These are phyloP conservation scores for Pomacea canaliculata DNA, from an alignment of 2,888 invertebrate species.

Conservation along the genomic window DNA sequence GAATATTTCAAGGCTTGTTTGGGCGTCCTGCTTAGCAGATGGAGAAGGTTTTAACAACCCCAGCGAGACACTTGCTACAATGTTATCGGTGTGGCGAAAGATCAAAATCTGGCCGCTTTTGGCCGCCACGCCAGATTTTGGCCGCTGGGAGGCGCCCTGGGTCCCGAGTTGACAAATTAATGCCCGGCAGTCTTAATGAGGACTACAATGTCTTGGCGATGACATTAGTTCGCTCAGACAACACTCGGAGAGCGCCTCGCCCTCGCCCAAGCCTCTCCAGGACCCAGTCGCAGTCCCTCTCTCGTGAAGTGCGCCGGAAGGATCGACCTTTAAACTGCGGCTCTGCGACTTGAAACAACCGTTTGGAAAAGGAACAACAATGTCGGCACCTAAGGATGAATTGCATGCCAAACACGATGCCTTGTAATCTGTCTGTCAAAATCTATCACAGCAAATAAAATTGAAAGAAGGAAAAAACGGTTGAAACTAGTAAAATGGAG, in stretches of 20 bases:
- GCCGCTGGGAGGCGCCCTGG: slow-evolving; percentile 7
- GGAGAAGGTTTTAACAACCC: slow-evolving; percentile 24
- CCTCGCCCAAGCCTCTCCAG: neutral
- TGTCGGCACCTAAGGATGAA: too few relatives aligned
- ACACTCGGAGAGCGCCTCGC: slow-evolving; percentile 1
- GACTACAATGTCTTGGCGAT: slow-evolving; percentile 19
- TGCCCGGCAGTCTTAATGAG: slow-evolving; percentile 24
- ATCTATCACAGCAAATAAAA: too few relatives aligned
- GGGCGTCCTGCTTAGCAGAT: slow-evolving; percentile 19
- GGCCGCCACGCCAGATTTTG: slow-evolving; percentile 4
- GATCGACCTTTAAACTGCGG: too few relatives aligned
- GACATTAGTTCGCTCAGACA: slow-evolving; percentile 13
- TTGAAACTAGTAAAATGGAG: too few relatives aligned
- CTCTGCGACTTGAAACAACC: too few relatives aligned
- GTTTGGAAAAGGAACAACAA: too few relatives aligned
- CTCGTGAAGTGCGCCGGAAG: too few relatives aligned
- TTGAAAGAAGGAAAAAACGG: too few relatives aligned
- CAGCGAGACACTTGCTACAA: slow-evolving; percentile 17
- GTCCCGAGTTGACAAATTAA: slow-evolving; percentile 23
- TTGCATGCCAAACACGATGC: too few relatives aligned
- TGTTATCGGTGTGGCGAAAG: slow-evolving; percentile 25
- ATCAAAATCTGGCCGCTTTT: slow-evolving; percentile 18
- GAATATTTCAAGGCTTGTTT: slow-evolving; percentile 28
- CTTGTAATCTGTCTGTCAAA: too few relatives aligned
- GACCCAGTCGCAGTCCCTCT: too few relatives aligned